Conservation (phyloP, 2,113 vertebrate species). For the Sclerurus mexicanus region DNA sequence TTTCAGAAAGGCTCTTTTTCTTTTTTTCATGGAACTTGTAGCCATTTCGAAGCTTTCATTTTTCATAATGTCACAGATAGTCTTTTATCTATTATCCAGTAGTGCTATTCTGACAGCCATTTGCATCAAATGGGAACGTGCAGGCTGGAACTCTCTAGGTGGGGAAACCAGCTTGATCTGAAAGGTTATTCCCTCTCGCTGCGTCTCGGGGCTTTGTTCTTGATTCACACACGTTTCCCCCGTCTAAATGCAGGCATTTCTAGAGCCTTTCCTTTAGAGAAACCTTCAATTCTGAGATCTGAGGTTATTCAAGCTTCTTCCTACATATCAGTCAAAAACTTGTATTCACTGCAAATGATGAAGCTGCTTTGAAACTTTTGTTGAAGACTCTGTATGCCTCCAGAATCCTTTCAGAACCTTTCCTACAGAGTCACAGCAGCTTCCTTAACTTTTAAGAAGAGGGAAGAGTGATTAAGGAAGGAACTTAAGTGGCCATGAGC, state of each 20-base stretch:
- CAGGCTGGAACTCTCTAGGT: slow-evolving; percentile 66
- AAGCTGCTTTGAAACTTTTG: slow-evolving; percentile 69
- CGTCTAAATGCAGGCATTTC: slow-evolving; percentile 69
- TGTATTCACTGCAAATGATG: slow-evolving; percentile 54
- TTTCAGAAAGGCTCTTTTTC: slow-evolving; percentile 51
- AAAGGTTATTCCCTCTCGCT: slow-evolving; percentile 75
- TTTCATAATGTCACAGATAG: slow-evolving; percentile 75
- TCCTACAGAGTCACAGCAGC: not conserved
- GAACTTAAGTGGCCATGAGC: not conserved
- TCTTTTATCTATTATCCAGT: slow-evolving; percentile 77
- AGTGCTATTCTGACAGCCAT: slow-evolving; percentile 70
- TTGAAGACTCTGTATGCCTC: slow-evolving; percentile 39
- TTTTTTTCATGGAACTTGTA: slow-evolving; percentile 56
- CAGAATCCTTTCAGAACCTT: slow-evolving; percentile 62
- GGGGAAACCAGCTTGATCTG: slow-evolving; percentile 66
- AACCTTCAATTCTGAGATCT: slow-evolving; percentile 71
- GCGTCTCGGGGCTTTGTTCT: slow-evolving; percentile 69
- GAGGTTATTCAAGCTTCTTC: slow-evolving; percentile 70
- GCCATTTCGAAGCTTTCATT: slow-evolving; percentile 76
- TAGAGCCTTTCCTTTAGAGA: slow-evolving; percentile 71
- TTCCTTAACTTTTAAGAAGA: not conserved
- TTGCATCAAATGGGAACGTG: slow-evolving; percentile 73
- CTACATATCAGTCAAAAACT: slow-evolving; percentile 53
- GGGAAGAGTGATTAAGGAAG: not conserved
- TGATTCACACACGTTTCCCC: slow-evolving; percentile 16